These are phyloP conservation scores for Araneus ventricosus DNA, from an alignment of 1,140 invertebrate genomes.

Conservation along the genomic window DNA sequence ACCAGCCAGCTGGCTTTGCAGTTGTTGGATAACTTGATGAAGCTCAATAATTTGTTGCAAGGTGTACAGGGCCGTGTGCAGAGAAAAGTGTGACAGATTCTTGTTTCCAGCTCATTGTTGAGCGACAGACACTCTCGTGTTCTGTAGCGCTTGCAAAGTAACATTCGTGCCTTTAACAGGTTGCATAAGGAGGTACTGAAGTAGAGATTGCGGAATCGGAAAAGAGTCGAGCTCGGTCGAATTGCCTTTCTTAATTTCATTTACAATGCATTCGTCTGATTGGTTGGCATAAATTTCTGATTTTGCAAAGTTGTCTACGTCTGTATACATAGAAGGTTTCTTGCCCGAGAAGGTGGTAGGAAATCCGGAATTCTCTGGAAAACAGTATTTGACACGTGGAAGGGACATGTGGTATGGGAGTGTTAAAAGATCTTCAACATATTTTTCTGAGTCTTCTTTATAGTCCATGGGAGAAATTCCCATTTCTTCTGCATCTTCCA, in stretches of 20 bases:
- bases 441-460: slow-evolving; percentile 67
- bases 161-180: slow-evolving; percentile 83
- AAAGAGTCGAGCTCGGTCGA: slow-evolving; percentile 29
- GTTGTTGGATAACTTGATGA: slow-evolving; percentile 90
- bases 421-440: slow-evolving; percentile 42
- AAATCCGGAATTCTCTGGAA: background rate
- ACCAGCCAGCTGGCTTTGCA: slow-evolving; percentile 89
- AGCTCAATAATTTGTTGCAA: slow-evolving; percentile 94
- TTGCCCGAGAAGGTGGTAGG: background rate
- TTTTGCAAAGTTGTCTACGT: slow-evolving; percentile 60
- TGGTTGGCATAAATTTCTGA: slow-evolving; percentile 21
- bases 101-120: slow-evolving; percentile 88
- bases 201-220: slow-evolving; percentile 42
- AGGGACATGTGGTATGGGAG: slow-evolving; percentile 57
- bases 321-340: slow-evolving; percentile 1
- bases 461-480: slow-evolving; percentile 69
- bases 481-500: slow-evolving; percentile 43
- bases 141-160: slow-evolving; percentile 93
- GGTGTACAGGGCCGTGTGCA: slow-evolving; percentile 84
- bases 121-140: slow-evolving; percentile 96
- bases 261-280: slow-evolving; percentile 1
- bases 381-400: slow-evolving; percentile 49
- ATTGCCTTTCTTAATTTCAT: slow-evolving; percentile 48
- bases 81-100: slow-evolving; percentile 88
- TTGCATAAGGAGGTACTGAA: slow-evolving; percentile 61